Conservation (phyloP, 2,113 vertebrate genomes). For the Tiliqua scincoides region DNA sequence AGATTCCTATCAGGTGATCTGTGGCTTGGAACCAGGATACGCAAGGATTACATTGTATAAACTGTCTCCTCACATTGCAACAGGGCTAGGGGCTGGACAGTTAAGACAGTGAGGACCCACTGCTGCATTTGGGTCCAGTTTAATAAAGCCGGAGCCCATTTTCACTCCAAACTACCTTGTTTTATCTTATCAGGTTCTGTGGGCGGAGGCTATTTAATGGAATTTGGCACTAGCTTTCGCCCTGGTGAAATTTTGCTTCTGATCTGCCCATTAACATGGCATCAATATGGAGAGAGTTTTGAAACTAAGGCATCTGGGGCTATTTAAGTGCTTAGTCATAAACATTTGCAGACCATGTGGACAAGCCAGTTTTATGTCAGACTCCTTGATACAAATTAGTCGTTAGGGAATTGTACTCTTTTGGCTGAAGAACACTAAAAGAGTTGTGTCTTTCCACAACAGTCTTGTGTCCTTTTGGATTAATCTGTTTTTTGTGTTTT, state of each 20-base stretch:
- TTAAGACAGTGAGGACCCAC: too few species aligned
- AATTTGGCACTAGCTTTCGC: background rate
- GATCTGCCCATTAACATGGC: background rate
- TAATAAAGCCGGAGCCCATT: too few species aligned
- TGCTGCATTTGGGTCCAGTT: too few species aligned
- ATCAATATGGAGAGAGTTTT: background rate
- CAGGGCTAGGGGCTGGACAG: too few species aligned
- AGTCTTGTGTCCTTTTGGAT: conserved; percentile 60
- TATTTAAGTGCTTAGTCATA: conserved; percentile 58
- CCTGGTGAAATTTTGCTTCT: background rate
- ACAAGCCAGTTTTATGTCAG: conserved; percentile 63
- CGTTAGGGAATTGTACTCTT: conserved; percentile 60
- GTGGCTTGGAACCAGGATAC: too few species aligned
- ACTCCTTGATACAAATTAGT: conserved; percentile 64
- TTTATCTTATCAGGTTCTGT: too few species aligned
- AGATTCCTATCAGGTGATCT: too few species aligned
- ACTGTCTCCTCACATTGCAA: too few species aligned
- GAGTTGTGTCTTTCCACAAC: conserved; percentile 37
- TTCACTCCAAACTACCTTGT: too few species aligned
- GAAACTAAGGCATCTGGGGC: conserved; percentile 45
- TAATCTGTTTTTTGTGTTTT: conserved; percentile 58
- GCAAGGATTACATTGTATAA: too few species aligned
- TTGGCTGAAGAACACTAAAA: conserved; percentile 57
- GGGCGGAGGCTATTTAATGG: background rate
- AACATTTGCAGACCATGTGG: conserved; percentile 60